These are phyloP conservation scores for Actinia equina DNA, from an alignment of 64 coral and sea anemone species.

Conservation along the genomic window DNA sequence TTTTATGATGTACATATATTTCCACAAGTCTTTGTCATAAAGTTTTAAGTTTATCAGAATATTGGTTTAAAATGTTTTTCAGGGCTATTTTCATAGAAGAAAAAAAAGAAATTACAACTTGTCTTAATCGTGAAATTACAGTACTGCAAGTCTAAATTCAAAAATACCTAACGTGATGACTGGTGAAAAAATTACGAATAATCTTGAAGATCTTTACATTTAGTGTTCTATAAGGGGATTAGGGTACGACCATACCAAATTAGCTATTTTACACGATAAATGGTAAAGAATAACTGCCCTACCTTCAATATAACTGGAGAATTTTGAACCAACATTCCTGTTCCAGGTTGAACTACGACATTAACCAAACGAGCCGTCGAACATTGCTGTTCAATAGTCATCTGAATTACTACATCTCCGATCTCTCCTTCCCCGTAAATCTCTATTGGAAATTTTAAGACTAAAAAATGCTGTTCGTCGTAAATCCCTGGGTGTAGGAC, in stretches of 20 bases:
- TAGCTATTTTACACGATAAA: background rate
- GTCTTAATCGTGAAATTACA: background rate
- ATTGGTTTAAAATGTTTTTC: background rate
- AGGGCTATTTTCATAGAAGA: background rate
- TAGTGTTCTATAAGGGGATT: background rate
- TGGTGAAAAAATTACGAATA: background rate
- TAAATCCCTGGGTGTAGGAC: slow-evolving; percentile 69
- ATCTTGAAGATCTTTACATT: background rate
- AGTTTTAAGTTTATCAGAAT: background rate
- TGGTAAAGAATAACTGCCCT: background rate
- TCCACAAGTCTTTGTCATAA: too few relatives aligned
- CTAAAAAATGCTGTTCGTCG: slow-evolving; percentile 84
- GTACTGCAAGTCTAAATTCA: background rate
- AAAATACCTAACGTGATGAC: background rate
- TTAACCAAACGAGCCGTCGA: slow-evolving; percentile 74
- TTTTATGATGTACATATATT: background rate
- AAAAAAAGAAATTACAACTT: background rate
- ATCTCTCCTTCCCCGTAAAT: slow-evolving; percentile 69
- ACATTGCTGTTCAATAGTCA: slow-evolving; percentile 84
- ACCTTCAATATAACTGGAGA: slow-evolving; percentile 93
- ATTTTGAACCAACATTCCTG: slow-evolving; percentile 59
- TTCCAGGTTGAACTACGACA: slow-evolving; percentile 74
- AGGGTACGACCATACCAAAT: background rate
- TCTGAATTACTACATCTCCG: slow-evolving; percentile 76
- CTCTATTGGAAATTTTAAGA: slow-evolving; percentile 89